A percentile compares a stretch with the other conserved stretches of the same genome.
phyloP scores from a whole-genome alignment of 2,888 invertebrate species.

The Terebella lapidaria region DNA sequence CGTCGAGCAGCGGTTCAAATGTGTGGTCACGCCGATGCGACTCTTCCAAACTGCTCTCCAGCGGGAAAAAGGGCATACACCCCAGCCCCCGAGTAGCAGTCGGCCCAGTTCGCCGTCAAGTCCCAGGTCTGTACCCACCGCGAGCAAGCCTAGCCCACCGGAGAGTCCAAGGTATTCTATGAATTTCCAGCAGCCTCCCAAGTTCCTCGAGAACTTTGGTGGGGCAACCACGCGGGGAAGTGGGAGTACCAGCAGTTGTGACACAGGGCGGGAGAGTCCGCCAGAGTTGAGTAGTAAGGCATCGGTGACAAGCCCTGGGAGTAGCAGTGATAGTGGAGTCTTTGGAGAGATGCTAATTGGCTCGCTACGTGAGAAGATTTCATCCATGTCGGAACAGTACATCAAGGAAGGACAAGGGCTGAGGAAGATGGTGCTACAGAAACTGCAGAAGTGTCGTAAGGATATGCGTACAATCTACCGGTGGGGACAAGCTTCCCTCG shows the following conservation, averaged over 20 bases:
- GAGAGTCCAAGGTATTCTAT: neutral
- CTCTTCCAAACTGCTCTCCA: neutral
- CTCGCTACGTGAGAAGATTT: conserved; percentile 7
- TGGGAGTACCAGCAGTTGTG: neutral
- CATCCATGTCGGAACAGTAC: conserved; percentile 8
- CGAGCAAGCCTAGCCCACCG: neutral
- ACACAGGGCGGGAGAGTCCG: neutral
- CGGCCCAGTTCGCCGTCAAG: neutral
- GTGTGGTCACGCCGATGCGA: conserved; percentile 14
- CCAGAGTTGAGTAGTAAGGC: neutral
- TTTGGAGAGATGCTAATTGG: neutral
- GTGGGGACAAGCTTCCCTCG: conserved; percentile 17
- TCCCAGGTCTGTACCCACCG: neutral
- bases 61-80: neutral
- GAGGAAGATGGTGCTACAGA: conserved; percentile 2
- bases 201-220: neutral
- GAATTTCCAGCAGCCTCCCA: too few relatives aligned
- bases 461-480: conserved; percentile 11
- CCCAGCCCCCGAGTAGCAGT: neutral
- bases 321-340: neutral
- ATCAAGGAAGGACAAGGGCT: conserved; percentile 10
- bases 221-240: neutral
- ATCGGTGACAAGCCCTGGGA: neutral
- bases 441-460: conserved; percentile 8
- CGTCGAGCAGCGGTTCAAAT: conserved; percentile 16